Conservation (phyloP, 1,140 invertebrate species). For the Mya arenaria region DNA sequence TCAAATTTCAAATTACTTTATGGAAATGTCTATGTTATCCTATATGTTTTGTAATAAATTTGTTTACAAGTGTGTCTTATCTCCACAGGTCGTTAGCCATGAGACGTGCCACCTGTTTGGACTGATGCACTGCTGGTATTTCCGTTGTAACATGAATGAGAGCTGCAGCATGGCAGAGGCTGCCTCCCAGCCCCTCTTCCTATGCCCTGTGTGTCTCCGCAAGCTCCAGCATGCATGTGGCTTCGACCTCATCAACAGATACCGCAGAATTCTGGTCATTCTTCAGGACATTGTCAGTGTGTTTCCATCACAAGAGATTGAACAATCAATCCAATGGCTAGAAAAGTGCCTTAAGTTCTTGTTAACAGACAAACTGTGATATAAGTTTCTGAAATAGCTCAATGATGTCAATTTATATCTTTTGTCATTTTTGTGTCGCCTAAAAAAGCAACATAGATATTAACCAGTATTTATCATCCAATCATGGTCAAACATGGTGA, state of each 20-base stretch:
- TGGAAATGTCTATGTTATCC: no score
- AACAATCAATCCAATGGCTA: constrained; percentile 42
- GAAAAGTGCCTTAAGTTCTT: constrained; percentile 38
- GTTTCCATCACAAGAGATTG: constrained; percentile 12
- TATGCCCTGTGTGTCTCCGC: constrained; percentile 76
- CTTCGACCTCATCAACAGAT: constrained; percentile 68
- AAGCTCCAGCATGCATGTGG: constrained; percentile 68
- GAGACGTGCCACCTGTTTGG: constrained; percentile 74
- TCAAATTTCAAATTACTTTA: no score
- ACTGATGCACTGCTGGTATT: constrained; percentile 71
- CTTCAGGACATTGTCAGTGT: constrained; percentile 39
- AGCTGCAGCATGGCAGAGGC: constrained; percentile 67
- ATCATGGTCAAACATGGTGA: no score
- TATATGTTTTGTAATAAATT: no score
- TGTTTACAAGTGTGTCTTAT: no score
- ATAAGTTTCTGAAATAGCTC: no score
- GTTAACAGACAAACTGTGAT: background rate
- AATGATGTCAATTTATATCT: no score
- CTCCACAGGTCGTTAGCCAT: constrained; percentile 69
- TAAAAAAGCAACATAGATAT: no score
- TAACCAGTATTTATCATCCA: no score
- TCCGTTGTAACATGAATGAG: constrained; percentile 76
- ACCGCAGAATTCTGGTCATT: constrained; percentile 58
- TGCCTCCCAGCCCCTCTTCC: constrained; percentile 68
- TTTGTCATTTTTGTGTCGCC: no score